Evolutionary conservation across 2,113 vertebrate species (phyloP).

Genomic region (Chrysochloris asiatica): DNA sequence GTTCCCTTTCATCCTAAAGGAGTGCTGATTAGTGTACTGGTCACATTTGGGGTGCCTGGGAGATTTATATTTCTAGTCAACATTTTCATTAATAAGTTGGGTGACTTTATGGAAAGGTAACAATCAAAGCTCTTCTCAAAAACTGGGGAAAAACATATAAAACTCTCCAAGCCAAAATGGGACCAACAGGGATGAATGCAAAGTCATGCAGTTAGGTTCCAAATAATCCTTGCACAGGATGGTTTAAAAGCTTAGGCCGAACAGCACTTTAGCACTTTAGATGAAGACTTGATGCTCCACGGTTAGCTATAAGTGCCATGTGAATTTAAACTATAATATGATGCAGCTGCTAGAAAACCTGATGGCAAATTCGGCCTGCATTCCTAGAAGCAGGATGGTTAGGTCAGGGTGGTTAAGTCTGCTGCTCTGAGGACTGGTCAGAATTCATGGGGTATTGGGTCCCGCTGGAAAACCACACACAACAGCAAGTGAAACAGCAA

Average conservation of each 20-base stretch:
- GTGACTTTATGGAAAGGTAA: not conserved
- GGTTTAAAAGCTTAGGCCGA: not conserved
- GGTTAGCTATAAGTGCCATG: not conserved
- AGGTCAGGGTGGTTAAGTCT: not conserved
- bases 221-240: not conserved
- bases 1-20: not conserved
- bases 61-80: not conserved
- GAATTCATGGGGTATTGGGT: no score
- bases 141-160: not conserved
- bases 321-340: not conserved
- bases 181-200: not conserved
- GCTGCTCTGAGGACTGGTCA: not conserved
- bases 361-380: no score
- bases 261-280: no score
- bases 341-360: not conserved
- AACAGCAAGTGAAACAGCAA: not conserved
- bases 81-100: not conserved
- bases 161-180: not conserved
- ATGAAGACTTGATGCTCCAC: not conserved
- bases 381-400: not conserved
- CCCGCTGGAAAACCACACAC: not conserved
- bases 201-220: not conserved
- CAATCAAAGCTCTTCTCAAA: not conserved
- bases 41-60: not conserved
- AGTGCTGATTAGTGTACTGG: not conserved